Base-by-base conservation (phyloP, 2,888 invertebrate species). In the Alloscopus bannaensis region DNA sequence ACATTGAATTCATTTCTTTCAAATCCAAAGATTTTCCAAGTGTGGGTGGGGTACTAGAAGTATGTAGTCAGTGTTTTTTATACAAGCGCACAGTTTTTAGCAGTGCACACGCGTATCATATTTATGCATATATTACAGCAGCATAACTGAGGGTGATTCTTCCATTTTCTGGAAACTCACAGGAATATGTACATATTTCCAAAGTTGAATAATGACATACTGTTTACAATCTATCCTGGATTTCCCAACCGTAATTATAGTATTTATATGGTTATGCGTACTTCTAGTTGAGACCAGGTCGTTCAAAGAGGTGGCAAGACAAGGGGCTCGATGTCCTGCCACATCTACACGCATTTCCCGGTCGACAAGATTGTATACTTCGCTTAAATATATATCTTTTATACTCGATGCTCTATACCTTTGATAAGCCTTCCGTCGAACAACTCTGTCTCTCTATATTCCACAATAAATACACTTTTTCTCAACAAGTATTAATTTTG, bases 251-350 rank as follows among this genome's bases (percentile, higher is more conserved):
- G 13, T 45, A 45, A 45, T 36, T 36, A 36, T 13, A 36, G n/a
- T 13, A 36, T 36, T 36, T 36, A 36, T 36, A 8, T 36, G 13
- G 6, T 36, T 8, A 36, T 36, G 36, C 13, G 13, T n/a, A 36
- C 6, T 36, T 36, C 13, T 40, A 20, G 6, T 31, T 60, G 40
- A 26, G 42, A n/a, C n/a, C n/a, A 62, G 52, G 57, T 26, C 24
- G 52, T 50, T 13, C 31, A 55, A n/a, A n/a, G 62, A 81, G 65
- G 69, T 78, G 81, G 77, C 64, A 70, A 59, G 65, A 81, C 81
- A 81, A 81, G 81, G 81, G 81, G 77, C 81, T 81, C 81, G 36
- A 69, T 81, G 81, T 81, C 69, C 60, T 64, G 64, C 77, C 77
- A 55, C 57, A 16, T 77, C 70, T 42, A 45, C 45, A 16, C n/a